Base-by-base conservation (phyloP, 2,888 invertebrate species). In the Epirrhoe alternata region DNA sequence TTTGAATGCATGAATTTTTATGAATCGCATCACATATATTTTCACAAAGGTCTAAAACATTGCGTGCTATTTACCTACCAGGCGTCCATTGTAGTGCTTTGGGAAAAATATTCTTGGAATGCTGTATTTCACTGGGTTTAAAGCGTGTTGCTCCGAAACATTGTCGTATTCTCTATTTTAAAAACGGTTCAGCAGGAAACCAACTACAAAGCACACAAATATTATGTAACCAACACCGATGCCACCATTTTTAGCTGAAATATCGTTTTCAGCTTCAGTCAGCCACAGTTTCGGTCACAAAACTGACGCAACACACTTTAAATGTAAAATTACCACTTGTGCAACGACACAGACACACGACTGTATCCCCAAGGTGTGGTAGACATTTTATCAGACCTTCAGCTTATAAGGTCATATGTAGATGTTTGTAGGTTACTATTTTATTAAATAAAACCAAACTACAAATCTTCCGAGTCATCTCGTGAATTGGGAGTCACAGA, bases 401-500 rank as follows among this genome's bases (percentile, higher is more conserved):
- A 24, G 24, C 24, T 24, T 24, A 3, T 24, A 24, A 3, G 24
- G 3, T 24, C 1, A 2, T 24, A 2, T 24, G 24, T 24, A 24
- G 24, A 24, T 24, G 24, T 24, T n/a, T n/a, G n/a, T n/a, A n/a
- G n/a, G n/a, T n/a, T n/a, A n/a, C n/a, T n/a, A n/a, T n/a, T n/a
- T n/a, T n/a, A n/a, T n/a, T n/a, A n/a, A n/a, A n/a, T n/a, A n/a
- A n/a, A 24, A 24, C 24, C 38, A 42, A 10, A 47, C 16, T 47
- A 7, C 16, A 16, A 16, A 47, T 38, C 54, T 42, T 42, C 6
- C n/a, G 42, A 55, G 12, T 12, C 24, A 51, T 31, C 45, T 45
- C 17, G 57, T 16, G 30, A 47, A 12, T 57, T 31, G 17, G 17
- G 6, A 45, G 17, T 35, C 17, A 35, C 50, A 51, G 56, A 60